These are phyloP conservation scores for Tadarida brasiliensis DNA, from an alignment of 2,797 vertebrate genomes.

Conservation along the genomic window DNA sequence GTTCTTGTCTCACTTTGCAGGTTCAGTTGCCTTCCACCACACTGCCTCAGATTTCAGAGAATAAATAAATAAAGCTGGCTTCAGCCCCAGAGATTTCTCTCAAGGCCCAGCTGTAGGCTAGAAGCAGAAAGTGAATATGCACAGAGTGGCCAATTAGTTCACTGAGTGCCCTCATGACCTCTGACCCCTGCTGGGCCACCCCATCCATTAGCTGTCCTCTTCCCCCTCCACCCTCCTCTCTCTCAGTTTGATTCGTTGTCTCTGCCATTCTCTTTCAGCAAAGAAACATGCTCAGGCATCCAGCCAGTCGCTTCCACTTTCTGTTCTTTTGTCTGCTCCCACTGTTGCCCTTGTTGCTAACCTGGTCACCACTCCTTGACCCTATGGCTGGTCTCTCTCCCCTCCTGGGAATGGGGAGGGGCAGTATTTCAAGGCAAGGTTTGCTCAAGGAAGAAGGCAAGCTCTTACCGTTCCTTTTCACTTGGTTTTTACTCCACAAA, in stretches of 20 bases:
- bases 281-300: slow-evolving; percentile 94
- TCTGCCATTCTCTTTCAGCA: slow-evolving; percentile 93
- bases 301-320: slow-evolving; percentile 93
- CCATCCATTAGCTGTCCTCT: slow-evolving; percentile 92
- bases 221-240: slow-evolving; percentile 87
- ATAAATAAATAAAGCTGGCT: slow-evolving; percentile 64
- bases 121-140: slow-evolving; percentile 87
- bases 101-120: slow-evolving; percentile 72
- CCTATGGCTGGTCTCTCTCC: slow-evolving; percentile 84
- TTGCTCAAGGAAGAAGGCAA: slow-evolving; percentile 54
- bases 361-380: slow-evolving; percentile 93
- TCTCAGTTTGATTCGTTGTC: slow-evolving; percentile 96
- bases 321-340: slow-evolving; percentile 92
- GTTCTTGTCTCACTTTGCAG: slow-evolving; percentile 26
- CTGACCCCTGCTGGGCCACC: slow-evolving; percentile 95
- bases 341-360: slow-evolving; percentile 91
- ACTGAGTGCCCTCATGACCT: slow-evolving; percentile 94
- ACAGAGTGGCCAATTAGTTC: slow-evolving; percentile 95
- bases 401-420: slow-evolving; percentile 72
- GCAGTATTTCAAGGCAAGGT: neutral
- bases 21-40: slow-evolving; percentile 23
- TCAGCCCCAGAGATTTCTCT: slow-evolving; percentile 43
- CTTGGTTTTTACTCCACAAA: slow-evolving; percentile 77
- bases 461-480: slow-evolving; percentile 83
- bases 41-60: neutral